phyloP scores from a whole-genome alignment of 1,140 invertebrate genomes.

The Listronotus oregonensis region DNA sequence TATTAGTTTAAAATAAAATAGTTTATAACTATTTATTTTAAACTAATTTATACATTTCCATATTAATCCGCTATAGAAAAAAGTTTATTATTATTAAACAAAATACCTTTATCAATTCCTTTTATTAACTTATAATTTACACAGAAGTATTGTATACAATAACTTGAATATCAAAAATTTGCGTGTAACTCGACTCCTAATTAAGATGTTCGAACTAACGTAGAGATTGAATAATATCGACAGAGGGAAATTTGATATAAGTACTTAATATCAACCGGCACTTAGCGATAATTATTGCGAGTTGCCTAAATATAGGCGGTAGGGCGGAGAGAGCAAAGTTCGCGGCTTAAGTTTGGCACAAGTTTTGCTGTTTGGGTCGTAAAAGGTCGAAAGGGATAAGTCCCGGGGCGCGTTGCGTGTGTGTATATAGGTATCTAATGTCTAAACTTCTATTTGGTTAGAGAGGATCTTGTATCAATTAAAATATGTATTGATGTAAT shows the following conservation, averaged over 20 bases:
- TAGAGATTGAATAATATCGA: constrained; percentile 22
- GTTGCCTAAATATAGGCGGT: constrained; percentile 11
- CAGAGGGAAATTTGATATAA: constrained; percentile 25
- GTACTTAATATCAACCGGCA: constrained; percentile 28
- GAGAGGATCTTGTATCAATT: constrained; percentile 5
- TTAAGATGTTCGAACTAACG: constrained; percentile 19
- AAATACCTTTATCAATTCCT: too few species aligned
- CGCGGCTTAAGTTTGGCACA: constrained; percentile 13
- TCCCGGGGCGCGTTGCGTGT: constrained; percentile 9
- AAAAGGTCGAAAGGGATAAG: constrained; percentile 11
- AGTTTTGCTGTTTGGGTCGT: constrained; percentile 13
- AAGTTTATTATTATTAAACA: too few species aligned
- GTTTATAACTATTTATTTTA: too few species aligned
- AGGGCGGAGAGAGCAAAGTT: constrained; percentile 16
- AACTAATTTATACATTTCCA: too few species aligned
- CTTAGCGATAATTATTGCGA: constrained; percentile 29
- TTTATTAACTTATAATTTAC: too few species aligned
- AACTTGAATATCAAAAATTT: too few species aligned
- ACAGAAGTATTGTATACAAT: too few species aligned
- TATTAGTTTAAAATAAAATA: too few species aligned
- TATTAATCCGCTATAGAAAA: too few species aligned
- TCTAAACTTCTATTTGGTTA: constrained; percentile 10
- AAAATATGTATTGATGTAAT: not conserved
- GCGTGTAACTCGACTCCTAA: constrained; percentile 10
- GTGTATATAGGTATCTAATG: constrained; percentile 15